Base-by-base conservation (phyloP, 2,888 invertebrate species). In the Ypsolopha scabrella region DNA sequence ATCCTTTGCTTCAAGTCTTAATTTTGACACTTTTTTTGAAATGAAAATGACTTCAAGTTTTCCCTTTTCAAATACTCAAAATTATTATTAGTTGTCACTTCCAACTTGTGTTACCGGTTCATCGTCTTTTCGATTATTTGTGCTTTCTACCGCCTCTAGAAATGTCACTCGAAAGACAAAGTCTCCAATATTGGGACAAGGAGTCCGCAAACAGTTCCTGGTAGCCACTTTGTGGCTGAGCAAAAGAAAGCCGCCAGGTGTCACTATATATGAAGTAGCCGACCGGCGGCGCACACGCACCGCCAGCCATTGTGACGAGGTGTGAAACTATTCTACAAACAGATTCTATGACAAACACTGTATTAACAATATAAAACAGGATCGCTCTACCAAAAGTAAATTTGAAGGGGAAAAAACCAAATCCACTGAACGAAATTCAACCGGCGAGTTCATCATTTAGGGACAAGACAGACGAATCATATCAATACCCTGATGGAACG, bases 401-500 rank as follows among this genome's bases (percentile, higher is more conserved):
- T 33, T 24, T 45, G 33, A 10, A 47, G 3, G 11, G 1, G 13
- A 47, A n/a, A 11, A 14, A 14, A n/a, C 47, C 7, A 33, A n/a
- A 35, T 48, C 14, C 11, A 38, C 43, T n/a, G 33, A 33, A 13
- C 46, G 10, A 73, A 71, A 66, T 68, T 67, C 65, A 68, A 67
- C 60, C 63, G 54, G 51, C 55, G 54, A 57, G 53, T 58, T 59
- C 67, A 66, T 73, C 71, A 67, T 71, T 72, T 72, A 71, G 68
- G 67, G 69, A 67, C 67, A 68, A 63, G 65, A 61, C 67, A 60
- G 64, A 60, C 65, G 67, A 68, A 66, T 71, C 71, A 72, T 67
- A 75, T 76, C 81, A 70, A 78, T 77, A 67, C 75, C 67, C 70
- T 72, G 76, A 76, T 76, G 75, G 71, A 79, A 80, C 75, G 74